Base-by-base conservation (phyloP, 2,888 invertebrate genomes). In the Pseudococcus longispinus region DNA sequence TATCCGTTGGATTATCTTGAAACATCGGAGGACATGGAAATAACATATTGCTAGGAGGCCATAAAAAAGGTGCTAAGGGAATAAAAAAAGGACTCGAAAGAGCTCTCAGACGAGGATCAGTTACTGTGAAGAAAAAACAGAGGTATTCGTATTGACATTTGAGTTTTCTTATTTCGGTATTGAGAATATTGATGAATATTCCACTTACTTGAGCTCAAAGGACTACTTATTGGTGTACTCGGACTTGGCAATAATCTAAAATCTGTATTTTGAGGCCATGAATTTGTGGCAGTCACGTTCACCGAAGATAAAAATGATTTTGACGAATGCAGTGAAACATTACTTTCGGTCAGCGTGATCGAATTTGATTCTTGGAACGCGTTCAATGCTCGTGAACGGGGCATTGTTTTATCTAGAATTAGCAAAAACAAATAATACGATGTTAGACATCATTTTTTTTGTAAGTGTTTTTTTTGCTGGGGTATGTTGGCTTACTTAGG, bases 11-110 rank as follows among this genome's bases (percentile, higher is more conserved):
- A 20, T 26, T 80, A 42, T 80, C 77, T 80, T 29, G 37, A 42
- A 80, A 80, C 37, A 80, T 20, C 1, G 77, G 77, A 9, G 77
- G 80, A 80, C 51, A 86, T 11, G 86, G 86, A 37, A 86, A 51
- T 29, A 86, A 51, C 26, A 86, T 80, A 80, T 55, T 86, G 29
- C 77, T 77, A 8, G 77, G 46, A 1, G 86, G 86, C 86, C 86
- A 86, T 13, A 86, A 9, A 51, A 86, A 86, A 20, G 86, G 86
- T 20, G 86, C 74, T 55, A 86, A 77, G 32, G 86, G 86, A 51
- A 86, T 51, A 15, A 86, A 86, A 80, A 86, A 86, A 77, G 77
- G 86, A 20, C 77, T 44, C 2, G 86, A 42, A 18, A 86, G 55
- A 15, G 86, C 77, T 77, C 86, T 42, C 15, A 86, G 37, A 32